Evolutionary conservation across 1,140 invertebrate species (phyloP).

Genomic region (Drosophila ercepeae): DNA sequence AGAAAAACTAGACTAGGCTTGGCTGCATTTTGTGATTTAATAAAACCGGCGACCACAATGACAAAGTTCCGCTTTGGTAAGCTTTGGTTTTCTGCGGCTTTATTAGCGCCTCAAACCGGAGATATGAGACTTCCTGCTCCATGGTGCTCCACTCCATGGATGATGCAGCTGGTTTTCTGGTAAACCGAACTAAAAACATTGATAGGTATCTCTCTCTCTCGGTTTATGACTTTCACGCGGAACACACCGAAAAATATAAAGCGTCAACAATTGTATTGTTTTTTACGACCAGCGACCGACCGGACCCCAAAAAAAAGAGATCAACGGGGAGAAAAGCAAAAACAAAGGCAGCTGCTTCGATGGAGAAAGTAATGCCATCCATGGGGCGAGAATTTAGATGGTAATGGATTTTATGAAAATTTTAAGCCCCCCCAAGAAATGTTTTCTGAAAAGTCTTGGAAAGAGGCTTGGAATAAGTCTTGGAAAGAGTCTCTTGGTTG

Average conservation of each 20-base stretch:
- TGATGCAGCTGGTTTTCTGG: constrained; percentile 8
- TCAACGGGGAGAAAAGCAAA: constrained; percentile 20
- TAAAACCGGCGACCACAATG: constrained; percentile 3
- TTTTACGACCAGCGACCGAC: constrained; percentile 4
- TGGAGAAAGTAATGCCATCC: constrained; percentile 33
- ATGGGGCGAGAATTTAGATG: constrained; percentile 7
- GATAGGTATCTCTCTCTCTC: constrained; percentile 25
- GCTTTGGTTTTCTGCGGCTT: constrained; percentile 13
- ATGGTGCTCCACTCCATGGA: constrained; percentile 26
- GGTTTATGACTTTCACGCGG: constrained; percentile 49
- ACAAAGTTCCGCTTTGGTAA: constrained; percentile 45
- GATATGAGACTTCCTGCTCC: constrained; percentile 42
- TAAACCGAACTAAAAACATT: constrained; percentile 7
- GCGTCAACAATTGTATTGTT: constrained; percentile 3
- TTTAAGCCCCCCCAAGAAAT: constrained; percentile 27
- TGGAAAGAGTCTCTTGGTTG: constrained; percentile 5
- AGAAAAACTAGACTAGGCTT: constrained; percentile 11
- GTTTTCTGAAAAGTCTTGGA: constrained; percentile 1
- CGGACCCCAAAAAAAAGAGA: too few species aligned
- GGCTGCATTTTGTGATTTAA: constrained; percentile 36
- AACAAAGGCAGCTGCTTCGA: constrained; percentile 3
- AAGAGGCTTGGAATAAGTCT: not conserved
- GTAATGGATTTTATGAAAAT: constrained; percentile 38
- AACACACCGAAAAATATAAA: constrained; percentile 10
- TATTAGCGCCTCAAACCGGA: constrained; percentile 34